phyloP scores from a whole-genome alignment of 2,797 vertebrate genomes.

The Orientallactaga sibirica region DNA sequence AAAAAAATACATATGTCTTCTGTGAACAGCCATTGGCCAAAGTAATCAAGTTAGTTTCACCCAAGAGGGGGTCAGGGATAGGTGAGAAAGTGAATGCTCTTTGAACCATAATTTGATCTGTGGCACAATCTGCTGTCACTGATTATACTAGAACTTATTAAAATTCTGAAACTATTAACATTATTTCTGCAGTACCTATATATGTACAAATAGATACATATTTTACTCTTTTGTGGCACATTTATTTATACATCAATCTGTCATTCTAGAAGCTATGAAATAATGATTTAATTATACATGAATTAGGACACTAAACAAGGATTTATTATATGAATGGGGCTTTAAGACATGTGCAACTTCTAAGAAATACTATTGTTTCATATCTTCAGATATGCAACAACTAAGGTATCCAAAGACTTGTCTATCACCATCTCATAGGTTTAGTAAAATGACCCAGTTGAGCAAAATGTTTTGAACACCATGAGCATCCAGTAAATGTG shows the following conservation, averaged over 20 bases:
- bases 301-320: not conserved
- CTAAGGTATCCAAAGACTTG: not conserved
- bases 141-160: not conserved
- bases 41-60: not conserved
- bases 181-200: not conserved
- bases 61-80: fast-evolving
- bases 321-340: not conserved
- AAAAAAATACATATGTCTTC: no score
- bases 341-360: not conserved
- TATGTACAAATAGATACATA: not conserved
- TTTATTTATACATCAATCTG: not conserved
- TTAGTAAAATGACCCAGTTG: constrained; percentile 6
- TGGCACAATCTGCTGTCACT: not conserved
- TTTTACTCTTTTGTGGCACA: no score
- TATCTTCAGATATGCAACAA: constrained; percentile 14
- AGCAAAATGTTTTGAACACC: not conserved
- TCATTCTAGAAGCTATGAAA: not conserved
- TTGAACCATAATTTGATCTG: not conserved
- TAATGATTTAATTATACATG: not conserved
- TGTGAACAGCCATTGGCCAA: not conserved
- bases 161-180: not conserved
- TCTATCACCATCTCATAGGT: not conserved
- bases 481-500: not conserved
- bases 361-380: not conserved
- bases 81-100: not conserved